phyloP scores from a whole-genome alignment of 2,797 vertebrate genomes.

The Channallabes apus region DNA sequence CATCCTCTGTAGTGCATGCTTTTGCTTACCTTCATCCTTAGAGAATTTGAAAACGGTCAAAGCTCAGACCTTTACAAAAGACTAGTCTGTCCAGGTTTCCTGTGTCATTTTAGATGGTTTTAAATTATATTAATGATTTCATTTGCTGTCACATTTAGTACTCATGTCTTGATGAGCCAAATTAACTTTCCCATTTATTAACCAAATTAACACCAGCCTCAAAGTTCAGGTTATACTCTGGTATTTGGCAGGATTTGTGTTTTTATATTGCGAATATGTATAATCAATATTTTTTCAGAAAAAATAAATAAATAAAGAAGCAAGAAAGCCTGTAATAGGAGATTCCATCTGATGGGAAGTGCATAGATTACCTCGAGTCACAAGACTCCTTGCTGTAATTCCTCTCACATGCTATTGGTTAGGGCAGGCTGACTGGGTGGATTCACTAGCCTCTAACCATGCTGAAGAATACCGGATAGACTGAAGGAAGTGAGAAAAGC shows the following conservation, averaged over 20 bases:
- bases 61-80: background rate
- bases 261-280: background rate
- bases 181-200: background rate
- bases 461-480: background rate
- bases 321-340: background rate
- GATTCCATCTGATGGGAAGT: background rate
- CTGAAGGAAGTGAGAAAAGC: background rate
- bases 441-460: background rate
- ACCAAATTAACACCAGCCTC: background rate
- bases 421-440: background rate
- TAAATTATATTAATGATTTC: background rate
- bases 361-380: background rate
- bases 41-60: background rate
- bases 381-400: conserved; percentile 46
- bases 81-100: background rate
- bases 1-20: background rate
- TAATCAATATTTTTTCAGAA: background rate
- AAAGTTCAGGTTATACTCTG: background rate
- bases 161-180: background rate
- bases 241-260: background rate
- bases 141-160: background rate
- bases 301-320: background rate
- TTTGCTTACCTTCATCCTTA: background rate
- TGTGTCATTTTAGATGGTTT: background rate
- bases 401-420: conserved; percentile 56